Percentiles rank a stretch among this genome's conserved stretches.
Conservation (phyloP, 2,113 vertebrate genomes). For the Misgurnus mizolepis region DNA sequence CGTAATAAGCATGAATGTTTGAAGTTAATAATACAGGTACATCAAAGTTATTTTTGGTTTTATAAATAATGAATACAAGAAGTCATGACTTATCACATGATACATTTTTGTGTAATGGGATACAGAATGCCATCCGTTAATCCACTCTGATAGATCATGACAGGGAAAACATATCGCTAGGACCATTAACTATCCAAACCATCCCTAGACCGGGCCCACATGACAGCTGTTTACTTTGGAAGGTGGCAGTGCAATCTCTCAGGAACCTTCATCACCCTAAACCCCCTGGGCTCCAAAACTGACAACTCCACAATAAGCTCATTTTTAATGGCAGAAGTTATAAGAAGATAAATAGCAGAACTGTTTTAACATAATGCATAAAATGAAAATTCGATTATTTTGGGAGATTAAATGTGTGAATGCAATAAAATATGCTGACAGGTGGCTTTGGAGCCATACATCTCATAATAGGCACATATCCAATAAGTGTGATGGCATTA, state of each 20-base stretch:
- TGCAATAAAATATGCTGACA: constrained; percentile 28
- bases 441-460: neutral
- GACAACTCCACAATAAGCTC: constrained; percentile 28
- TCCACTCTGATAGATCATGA: constrained; percentile 37
- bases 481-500: constrained; percentile 24
- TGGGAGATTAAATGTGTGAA: constrained; percentile 16
- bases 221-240: constrained; percentile 65
- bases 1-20: neutral
- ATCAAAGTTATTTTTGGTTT: neutral
- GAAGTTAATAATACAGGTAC: neutral
- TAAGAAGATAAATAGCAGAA: constrained; percentile 1
- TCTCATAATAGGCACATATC: constrained; percentile 8
- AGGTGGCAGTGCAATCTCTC: constrained; percentile 56
- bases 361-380: neutral
- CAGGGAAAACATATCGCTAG: constrained; percentile 23
- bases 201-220: neutral
- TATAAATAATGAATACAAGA: neutral
- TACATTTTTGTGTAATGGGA: neutral
- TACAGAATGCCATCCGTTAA: neutral
- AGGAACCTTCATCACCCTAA: constrained; percentile 36
- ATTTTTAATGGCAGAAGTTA: neutral
- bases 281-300: neutral
- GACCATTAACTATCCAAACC: constrained; percentile 30
- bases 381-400: neutral
- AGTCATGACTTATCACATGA: neutral